Conservation (phyloP, 1,140 invertebrate genomes). For the Stegodyphus mimosarum region DNA sequence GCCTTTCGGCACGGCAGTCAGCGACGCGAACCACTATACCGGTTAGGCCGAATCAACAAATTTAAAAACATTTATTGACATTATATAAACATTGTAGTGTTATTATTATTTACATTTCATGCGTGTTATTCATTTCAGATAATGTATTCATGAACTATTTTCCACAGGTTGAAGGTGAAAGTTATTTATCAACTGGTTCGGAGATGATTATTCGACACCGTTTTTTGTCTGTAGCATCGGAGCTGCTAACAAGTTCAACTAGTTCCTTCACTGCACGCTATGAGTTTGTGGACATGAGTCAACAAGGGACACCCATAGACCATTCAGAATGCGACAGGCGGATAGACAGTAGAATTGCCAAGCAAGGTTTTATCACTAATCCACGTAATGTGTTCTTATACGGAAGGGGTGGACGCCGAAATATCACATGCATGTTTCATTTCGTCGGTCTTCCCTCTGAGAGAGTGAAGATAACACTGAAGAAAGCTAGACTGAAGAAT, state of each 20-base stretch:
- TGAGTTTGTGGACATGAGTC: slow-evolving; percentile 63
- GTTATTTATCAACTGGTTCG: slow-evolving; percentile 61
- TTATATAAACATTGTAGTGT: no score
- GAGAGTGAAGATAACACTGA: slow-evolving; percentile 41
- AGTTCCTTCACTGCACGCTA: slow-evolving; percentile 61
- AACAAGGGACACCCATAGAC: slow-evolving; percentile 56
- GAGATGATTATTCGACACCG: slow-evolving; percentile 58
- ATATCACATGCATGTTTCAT: slow-evolving; percentile 58
- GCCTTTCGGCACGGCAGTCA: no score
- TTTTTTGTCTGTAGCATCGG: slow-evolving; percentile 29
- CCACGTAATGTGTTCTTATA: slow-evolving; percentile 59
- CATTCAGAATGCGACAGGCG: slow-evolving; percentile 61
- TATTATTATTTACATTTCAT: no score
- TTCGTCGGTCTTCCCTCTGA: slow-evolving; percentile 58
- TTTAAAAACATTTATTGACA: not conserved
- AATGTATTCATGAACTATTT: not conserved
- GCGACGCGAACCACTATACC: no score
- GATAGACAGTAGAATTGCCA: slow-evolving; percentile 50
- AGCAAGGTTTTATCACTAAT: slow-evolving; percentile 36
- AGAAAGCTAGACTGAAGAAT: slow-evolving; percentile 20
- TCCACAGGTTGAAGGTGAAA: slow-evolving; percentile 54
- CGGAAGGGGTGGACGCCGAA: slow-evolving; percentile 56
- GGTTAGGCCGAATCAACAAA: no score
- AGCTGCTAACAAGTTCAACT: slow-evolving; percentile 35
- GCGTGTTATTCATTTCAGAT: no score